phyloP scores from a whole-genome alignment of 2,113 vertebrate genomes.

The Mystacornis crossleyi region DNA sequence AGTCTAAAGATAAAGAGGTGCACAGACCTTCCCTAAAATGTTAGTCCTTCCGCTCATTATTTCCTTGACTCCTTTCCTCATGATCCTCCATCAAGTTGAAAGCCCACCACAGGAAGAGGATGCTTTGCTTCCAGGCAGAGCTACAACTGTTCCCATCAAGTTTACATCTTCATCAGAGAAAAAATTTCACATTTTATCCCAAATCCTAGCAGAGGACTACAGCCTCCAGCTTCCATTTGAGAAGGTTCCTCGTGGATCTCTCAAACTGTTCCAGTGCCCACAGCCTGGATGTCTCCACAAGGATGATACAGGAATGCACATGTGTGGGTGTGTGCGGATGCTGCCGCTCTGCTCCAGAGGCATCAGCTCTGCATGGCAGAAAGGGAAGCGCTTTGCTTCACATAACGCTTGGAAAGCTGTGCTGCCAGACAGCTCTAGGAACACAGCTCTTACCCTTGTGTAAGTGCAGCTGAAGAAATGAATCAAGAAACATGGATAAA shows the following conservation, averaged over 20 bases:
- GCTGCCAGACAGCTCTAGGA: neutral
- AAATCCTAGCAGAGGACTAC: neutral
- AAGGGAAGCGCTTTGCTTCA: neutral
- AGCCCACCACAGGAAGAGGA: neutral
- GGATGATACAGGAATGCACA: rapidly evolving
- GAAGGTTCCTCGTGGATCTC: neutral
- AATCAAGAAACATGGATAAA: neutral
- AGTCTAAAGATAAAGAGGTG: neutral
- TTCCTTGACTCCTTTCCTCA: neutral
- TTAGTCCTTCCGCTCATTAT: neutral
- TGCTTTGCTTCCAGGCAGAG: neutral
- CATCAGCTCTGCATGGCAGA: neutral
- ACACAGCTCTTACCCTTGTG: neutral
- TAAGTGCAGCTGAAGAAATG: neutral
- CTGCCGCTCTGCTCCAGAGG: neutral
- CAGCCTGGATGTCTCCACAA: neutral
- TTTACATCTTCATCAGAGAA: neutral
- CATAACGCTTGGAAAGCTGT: neutral
- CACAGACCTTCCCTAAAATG: neutral
- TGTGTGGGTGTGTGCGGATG: neutral
- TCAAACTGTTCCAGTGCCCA: neutral
- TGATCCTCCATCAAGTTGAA: neutral
- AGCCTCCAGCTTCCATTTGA: neutral
- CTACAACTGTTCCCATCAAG: neutral
- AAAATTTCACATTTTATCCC: neutral